These are phyloP conservation scores for Laticauda colubrina DNA, from an alignment of 2,113 vertebrate genomes.

Conservation along the genomic window DNA sequence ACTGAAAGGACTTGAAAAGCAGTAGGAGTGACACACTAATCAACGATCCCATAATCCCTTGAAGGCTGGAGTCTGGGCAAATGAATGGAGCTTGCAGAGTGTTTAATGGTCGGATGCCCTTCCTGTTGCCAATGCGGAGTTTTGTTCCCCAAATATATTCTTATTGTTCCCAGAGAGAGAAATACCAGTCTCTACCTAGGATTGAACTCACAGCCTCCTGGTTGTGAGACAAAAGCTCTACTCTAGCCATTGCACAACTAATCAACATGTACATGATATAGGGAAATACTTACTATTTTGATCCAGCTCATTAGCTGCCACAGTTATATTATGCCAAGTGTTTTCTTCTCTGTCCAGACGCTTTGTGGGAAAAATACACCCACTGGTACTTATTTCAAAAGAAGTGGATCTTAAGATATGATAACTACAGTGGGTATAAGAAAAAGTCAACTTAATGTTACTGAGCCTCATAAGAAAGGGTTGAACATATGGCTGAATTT, in stretches of 20 bases:
- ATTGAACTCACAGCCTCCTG: no score
- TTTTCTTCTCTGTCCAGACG: constrained; percentile 84
- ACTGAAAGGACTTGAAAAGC: neutral
- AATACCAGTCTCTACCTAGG: no score
- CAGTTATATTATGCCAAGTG: constrained; percentile 78
- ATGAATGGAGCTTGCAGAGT: no score
- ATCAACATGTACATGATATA: neutral
- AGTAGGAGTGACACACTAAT: neutral
- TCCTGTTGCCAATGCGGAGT: no score
- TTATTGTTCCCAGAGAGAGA: no score
- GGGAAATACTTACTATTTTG: constrained; percentile 49
- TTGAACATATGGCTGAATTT: neutral
- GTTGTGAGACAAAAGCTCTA: no score
- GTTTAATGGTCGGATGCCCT: no score
- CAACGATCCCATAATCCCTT: no score
- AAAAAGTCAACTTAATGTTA: constrained; percentile 18
- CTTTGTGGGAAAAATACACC: constrained; percentile 76
- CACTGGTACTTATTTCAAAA: constrained; percentile 68
- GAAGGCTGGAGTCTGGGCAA: no score
- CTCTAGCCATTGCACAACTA: no score
- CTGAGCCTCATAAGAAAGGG: neutral
- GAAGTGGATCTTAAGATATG: constrained; percentile 74
- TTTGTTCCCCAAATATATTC: no score
- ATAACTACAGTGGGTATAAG: constrained; percentile 72
- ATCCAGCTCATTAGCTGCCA: constrained; percentile 83